phyloP scores from a whole-genome alignment of 2,888 invertebrate species.

The Pheosia tremula region DNA sequence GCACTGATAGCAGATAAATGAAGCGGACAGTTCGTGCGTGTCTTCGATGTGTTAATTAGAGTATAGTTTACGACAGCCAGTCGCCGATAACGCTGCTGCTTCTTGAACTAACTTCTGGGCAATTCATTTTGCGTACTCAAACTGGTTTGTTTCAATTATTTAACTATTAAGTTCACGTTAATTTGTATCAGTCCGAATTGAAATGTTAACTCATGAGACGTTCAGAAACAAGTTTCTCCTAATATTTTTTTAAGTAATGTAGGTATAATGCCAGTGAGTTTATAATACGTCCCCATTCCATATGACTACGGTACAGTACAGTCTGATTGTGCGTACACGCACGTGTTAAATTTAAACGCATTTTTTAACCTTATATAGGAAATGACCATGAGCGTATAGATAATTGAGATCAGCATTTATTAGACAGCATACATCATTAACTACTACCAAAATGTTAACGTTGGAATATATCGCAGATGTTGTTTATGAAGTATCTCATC shows the following conservation, averaged over 20 bases:
- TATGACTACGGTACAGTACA: not conserved
- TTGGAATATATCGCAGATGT: constrained; percentile 16
- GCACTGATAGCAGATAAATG: constrained; percentile 58
- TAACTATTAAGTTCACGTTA: too few species aligned
- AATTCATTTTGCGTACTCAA: too few species aligned
- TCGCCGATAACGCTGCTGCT: constrained; percentile 57
- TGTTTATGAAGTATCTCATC: constrained; percentile 42
- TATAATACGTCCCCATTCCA: constrained; percentile 24
- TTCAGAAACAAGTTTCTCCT: too few species aligned
- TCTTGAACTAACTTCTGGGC: too few species aligned
- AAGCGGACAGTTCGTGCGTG: constrained; percentile 51
- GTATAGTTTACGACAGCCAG: constrained; percentile 54
- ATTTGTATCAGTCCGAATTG: too few species aligned
- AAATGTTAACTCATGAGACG: too few species aligned
- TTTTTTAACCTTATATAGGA: not conserved
- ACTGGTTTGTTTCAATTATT: too few species aligned
- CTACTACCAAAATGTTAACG: not conserved
- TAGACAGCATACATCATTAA: not conserved
- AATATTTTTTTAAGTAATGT: too few species aligned
- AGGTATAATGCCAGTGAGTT: too few species aligned
- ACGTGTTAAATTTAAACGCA: constrained; percentile 7
- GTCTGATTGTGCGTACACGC: not conserved
- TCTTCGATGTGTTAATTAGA: constrained; percentile 51
- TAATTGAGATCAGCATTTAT: not conserved
- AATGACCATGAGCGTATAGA: not conserved